phyloP scores from a whole-genome alignment of 2,797 vertebrate species.

The Crypturellus tataupa region DNA sequence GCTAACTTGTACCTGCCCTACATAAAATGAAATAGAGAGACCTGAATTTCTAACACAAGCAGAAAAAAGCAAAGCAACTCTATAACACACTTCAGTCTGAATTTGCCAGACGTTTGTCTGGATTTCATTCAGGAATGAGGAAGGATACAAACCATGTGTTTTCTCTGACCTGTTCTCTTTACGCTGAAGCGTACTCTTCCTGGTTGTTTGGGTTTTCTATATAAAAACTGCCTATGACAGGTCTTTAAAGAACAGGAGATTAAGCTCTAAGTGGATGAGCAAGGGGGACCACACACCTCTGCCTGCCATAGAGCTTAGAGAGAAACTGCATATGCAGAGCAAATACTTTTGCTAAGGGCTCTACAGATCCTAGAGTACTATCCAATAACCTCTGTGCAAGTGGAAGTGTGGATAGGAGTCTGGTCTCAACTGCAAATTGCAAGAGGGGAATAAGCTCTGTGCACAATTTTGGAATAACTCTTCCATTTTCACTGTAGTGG shows the following conservation, averaged over 20 bases:
- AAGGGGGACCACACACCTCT: not conserved
- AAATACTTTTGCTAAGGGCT: not conserved
- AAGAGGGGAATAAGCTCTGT: not conserved
- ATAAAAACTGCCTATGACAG: not conserved
- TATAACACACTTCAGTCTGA: not conserved
- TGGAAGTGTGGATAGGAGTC: not conserved
- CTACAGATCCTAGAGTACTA: not conserved
- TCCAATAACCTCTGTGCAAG: not conserved
- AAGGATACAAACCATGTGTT: not conserved
- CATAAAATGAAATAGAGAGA: not conserved
- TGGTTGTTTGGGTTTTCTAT: not conserved
- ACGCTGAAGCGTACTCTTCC: not conserved
- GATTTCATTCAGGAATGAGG: not conserved
- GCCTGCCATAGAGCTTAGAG: not conserved
- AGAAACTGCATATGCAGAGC: too few relatives aligned
- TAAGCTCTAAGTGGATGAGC: not conserved
- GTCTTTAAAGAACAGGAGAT: not conserved
- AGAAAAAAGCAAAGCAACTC: not conserved
- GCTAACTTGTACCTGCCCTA: not conserved
- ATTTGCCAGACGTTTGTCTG: not conserved
- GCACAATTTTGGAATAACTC: not conserved
- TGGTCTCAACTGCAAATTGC: not conserved
- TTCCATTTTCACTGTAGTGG: not conserved
- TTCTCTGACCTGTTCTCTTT: not conserved
- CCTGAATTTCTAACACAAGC: not conserved